A percentile compares a stretch with the other conserved stretches of the same genome.
phyloP scores from a whole-genome alignment of 2,797 vertebrate genomes.

The Gobionotothen gibberifrons region DNA sequence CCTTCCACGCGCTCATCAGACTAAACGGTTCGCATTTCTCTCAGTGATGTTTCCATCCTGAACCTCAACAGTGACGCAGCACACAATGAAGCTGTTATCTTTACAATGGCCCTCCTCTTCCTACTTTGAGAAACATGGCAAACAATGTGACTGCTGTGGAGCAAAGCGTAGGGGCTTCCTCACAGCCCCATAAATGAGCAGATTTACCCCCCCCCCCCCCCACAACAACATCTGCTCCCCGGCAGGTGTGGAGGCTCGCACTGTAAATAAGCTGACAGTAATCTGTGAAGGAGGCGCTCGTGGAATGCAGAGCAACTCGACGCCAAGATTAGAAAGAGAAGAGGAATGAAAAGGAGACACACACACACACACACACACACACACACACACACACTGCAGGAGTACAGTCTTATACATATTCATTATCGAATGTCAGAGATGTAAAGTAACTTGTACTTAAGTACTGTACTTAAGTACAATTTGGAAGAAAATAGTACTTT shows the following conservation, averaged over 20 bases:
- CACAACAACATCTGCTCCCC: conserved; percentile 31
- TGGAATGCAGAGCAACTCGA: conserved; percentile 53
- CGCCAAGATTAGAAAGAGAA: conserved; percentile 20
- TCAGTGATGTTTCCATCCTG: neutral
- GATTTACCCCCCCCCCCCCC: conserved; percentile 39
- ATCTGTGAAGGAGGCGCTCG: conserved; percentile 27
- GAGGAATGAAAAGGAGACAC: neutral
- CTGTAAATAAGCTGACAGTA: conserved; percentile 47
- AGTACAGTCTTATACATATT: no score
- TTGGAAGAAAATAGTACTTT: no score
- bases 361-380: no score
- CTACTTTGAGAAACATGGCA: conserved; percentile 25
- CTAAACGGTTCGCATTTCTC: conserved; percentile 3
- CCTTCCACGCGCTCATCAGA: neutral
- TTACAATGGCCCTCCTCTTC: conserved; percentile 55
- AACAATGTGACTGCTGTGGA: conserved; percentile 46
- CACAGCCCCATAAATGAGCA: conserved; percentile 50
- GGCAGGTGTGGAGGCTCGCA: conserved; percentile 51
- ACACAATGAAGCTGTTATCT: conserved; percentile 41
- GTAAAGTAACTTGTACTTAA: no score
- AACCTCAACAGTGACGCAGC: conserved; percentile 23
- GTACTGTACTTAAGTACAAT: no score
- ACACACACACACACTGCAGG: no score
- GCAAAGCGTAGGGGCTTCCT: conserved; percentile 32
- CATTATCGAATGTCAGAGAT: no score